These are phyloP conservation scores for Drosophila atroscutellata DNA, from an alignment of 2,888 invertebrate genomes.

Conservation along the genomic window DNA sequence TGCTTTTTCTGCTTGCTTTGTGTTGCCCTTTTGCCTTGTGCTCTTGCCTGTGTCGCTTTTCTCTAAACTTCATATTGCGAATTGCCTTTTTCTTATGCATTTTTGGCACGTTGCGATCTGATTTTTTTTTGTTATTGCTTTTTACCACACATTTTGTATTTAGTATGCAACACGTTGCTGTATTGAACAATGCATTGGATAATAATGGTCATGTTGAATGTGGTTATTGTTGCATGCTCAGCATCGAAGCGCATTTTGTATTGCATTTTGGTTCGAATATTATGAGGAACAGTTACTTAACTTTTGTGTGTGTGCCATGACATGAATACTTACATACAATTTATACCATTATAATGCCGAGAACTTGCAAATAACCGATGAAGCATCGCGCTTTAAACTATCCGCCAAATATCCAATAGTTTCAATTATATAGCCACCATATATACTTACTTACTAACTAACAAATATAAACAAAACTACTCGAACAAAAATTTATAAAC, in stretches of 20 bases:
- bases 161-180: conserved; percentile 63
- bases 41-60: conserved; percentile 21
- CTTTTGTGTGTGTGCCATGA: conserved; percentile 38
- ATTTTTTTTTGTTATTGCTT: conserved; percentile 22
- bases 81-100: conserved; percentile 36
- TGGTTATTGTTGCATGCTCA: conserved; percentile 56
- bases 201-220: conserved; percentile 47
- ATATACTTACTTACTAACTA: conserved; percentile 36
- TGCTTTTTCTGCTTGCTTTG: conserved; percentile 27
- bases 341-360: conserved; percentile 36
- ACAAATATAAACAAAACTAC: conserved; percentile 47
- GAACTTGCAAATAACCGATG: conserved; percentile 51
- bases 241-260: conserved; percentile 43
- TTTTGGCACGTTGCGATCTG: conserved; percentile 55
- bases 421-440: conserved; percentile 41
- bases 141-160: conserved; percentile 41
- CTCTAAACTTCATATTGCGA: conserved; percentile 27
- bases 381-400: conserved; percentile 43
- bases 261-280: conserved; percentile 55
- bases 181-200: conserved; percentile 52
- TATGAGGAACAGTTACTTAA: conserved; percentile 34
- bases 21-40: conserved; percentile 27
- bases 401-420: conserved; percentile 46
- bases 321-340: conserved; percentile 40
- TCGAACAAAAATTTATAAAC: conserved; percentile 22